Evolutionary conservation across 1,140 invertebrate genomes (phyloP), one percentile per base, ranked within the genome.

Genomic region (Ceratina australensis): DNA sequence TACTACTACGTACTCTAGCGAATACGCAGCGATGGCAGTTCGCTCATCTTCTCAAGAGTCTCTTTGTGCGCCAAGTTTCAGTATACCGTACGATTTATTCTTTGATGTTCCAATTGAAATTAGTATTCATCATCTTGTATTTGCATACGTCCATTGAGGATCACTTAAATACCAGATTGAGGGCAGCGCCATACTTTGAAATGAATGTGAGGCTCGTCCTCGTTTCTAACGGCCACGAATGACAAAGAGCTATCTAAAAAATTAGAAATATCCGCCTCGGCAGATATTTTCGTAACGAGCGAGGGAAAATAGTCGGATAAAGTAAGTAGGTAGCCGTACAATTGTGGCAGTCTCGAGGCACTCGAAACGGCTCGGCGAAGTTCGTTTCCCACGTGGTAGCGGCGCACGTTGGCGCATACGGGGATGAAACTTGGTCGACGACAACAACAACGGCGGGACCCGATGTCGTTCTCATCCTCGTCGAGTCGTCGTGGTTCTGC

Each of bases 401-500:
- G 18, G 42, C 20, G 20, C 20, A 42, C 33, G 33, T 10, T 42
- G 15, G 15, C 26, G 16, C 22, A 71, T 47, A 7, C n/a, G 26
- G 18, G 33, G 33, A 10, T 16, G 16, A 22, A 69, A 49, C 42
- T 18, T 50, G 65, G 56, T 50, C 64, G 24, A 75, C 64, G 72
- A 75, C 42, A 68, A 42, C 3, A n/a, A n/a, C n/a, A n/a, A n/a
- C n/a, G n/a, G 24, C 16, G 49, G 54, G 42, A 69, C 73, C 73
- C 65, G 66, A 60, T 33, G 64, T 56, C 64, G 63, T 24, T 12
- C 16, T 54, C 52, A 7, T 54, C 42, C 15, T 65, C 26, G 49
- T 54, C 49, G 33, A 10, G 16, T 4, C 52, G 13, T 33, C 20
- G 8, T 50, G 12, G 65, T 26, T 49, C 2, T n/a, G 20, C 18